Percentiles rank a stretch among this genome's conserved stretches.
These are phyloP conservation scores for Zhengitettix transpicula DNA, from an alignment of 2,888 invertebrate genomes.

Conservation along the genomic window DNA sequence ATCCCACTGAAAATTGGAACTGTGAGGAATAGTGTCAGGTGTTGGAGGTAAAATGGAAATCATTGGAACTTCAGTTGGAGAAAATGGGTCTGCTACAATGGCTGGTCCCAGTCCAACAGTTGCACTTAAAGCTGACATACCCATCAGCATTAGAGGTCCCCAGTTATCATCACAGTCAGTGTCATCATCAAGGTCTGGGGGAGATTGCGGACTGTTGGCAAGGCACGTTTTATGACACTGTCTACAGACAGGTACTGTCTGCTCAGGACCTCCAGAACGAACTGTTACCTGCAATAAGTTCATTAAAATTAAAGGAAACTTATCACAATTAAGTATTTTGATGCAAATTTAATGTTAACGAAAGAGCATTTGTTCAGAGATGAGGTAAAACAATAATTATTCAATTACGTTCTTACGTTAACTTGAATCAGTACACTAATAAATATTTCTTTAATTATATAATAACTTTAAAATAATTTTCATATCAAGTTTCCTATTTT, in stretches of 20 bases:
- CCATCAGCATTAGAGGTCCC: conserved; percentile 50
- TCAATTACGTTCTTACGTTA: too few relatives aligned
- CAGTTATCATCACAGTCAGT: conserved; percentile 38
- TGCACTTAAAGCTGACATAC: conserved; percentile 44
- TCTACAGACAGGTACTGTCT: conserved; percentile 49
- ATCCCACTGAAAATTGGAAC: conserved; percentile 11
- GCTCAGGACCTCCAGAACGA: conserved; percentile 55
- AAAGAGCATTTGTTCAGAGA: too few relatives aligned
- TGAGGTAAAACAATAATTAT: too few relatives aligned
- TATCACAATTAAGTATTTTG: too few relatives aligned
- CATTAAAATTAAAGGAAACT: too few relatives aligned
- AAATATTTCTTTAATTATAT: too few relatives aligned
- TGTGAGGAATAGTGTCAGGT: conserved; percentile 31
- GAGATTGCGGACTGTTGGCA: conserved; percentile 23
- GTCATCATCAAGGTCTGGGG: conserved; percentile 33
- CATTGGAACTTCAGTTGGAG: conserved; percentile 32
- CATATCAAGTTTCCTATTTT: too few relatives aligned
- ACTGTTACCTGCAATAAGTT: conserved; percentile 47
- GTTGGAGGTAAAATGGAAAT: conserved; percentile 62
- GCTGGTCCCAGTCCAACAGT: conserved; percentile 33
- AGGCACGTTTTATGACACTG: conserved; percentile 66
- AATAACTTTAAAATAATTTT: too few relatives aligned
- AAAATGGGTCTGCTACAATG: conserved; percentile 26
- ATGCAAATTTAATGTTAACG: too few relatives aligned
- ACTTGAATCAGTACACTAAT: too few relatives aligned